Percentiles rank a stretch among this genome's conserved stretches.
Evolutionary conservation across 2,888 invertebrate genomes (phyloP).

Genomic region (Eulithis testata): DNA sequence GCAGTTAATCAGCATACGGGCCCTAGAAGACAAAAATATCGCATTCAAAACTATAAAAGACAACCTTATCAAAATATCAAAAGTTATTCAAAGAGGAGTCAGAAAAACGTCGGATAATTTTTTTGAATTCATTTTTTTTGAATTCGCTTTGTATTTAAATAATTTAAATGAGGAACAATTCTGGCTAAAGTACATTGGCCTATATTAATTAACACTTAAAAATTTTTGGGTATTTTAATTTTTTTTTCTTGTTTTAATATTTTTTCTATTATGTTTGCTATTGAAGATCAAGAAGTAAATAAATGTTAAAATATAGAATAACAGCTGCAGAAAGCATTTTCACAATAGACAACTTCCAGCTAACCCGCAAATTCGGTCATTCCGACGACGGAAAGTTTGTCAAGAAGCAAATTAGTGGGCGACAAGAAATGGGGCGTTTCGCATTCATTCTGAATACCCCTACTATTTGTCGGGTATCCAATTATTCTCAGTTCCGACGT

Average conservation of each 20-base stretch:
- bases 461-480: conserved; percentile 27
- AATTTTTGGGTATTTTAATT: too few species aligned
- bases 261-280: too few species aligned
- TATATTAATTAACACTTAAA: too few species aligned
- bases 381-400: conserved; percentile 58
- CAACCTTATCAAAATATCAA: background rate
- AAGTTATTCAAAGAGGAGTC: background rate
- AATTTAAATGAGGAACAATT: too few species aligned
- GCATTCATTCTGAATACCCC: conserved; percentile 40
- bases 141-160: too few species aligned
- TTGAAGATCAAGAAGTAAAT: conserved; percentile 8
- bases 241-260: too few species aligned
- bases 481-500: conserved; percentile 25
- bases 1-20: too few species aligned
- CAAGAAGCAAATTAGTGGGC: conserved; percentile 66
- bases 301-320: conserved; percentile 30
- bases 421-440: conserved; percentile 58
- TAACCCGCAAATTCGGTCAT: conserved; percentile 55
- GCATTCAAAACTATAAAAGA: background rate
- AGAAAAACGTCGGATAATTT: too few species aligned
- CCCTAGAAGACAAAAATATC: background rate
- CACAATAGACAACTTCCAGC: conserved; percentile 50
- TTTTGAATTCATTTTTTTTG: too few species aligned
- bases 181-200: too few species aligned
- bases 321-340: conserved; percentile 36